Evolutionary conservation across 2,113 vertebrate species (phyloP).

Genomic region (Brachypodius melanocephalos): DNA sequence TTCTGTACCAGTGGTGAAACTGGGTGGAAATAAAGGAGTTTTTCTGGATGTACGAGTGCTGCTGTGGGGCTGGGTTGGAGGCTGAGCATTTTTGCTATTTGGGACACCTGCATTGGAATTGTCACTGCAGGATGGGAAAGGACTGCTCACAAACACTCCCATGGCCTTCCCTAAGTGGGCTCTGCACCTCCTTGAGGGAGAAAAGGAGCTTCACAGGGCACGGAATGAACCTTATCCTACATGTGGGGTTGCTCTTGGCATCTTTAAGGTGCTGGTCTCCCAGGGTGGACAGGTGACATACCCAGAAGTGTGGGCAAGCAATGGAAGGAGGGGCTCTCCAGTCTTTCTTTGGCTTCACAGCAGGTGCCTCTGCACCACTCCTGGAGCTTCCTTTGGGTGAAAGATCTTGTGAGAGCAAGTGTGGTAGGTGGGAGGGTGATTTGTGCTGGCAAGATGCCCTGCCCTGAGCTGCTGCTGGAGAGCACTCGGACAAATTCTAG

Average conservation of each 20-base stretch:
- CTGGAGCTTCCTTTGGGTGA: neutral
- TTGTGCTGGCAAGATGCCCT: neutral
- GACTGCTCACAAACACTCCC: neutral
- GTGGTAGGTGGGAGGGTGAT: neutral
- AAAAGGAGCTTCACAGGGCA: neutral
- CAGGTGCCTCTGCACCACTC: neutral
- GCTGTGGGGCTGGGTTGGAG: neutral
- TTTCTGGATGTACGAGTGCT: neutral
- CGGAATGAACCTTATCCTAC: neutral
- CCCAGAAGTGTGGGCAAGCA: neutral
- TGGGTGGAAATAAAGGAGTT: slow-evolving; percentile 40
- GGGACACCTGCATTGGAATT: neutral
- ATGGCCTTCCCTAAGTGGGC: neutral
- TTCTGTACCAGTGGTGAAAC: neutral
- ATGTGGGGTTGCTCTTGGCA: neutral
- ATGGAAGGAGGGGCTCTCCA: neutral
- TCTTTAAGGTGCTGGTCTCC: neutral
- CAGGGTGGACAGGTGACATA: neutral
- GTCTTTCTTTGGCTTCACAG: neutral
- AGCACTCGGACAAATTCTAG: neutral
- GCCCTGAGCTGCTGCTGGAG: neutral
- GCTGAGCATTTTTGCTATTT: accelerated
- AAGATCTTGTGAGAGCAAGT: neutral
- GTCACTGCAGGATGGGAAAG: accelerated
- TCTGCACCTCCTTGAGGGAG: neutral